Base-by-base conservation (phyloP, 2,113 vertebrate genomes). In the Zosterops japonicus region DNA sequence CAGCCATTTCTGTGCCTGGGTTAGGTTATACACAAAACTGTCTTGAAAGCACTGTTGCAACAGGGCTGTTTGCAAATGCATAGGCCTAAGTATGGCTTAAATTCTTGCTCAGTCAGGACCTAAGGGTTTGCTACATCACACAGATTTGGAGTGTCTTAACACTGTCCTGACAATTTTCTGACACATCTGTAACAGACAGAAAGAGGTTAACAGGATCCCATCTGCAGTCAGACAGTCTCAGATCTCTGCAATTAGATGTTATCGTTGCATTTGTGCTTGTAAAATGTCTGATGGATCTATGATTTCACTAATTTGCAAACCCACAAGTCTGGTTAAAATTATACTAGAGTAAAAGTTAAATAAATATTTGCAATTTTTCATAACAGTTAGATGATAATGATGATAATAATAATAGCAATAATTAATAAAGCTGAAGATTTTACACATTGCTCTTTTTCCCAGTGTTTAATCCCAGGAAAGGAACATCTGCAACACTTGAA, bases 301-400 rank as follows among this genome's bases (percentile, higher is more conserved):
- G 78, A 95, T 95, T 96, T 95, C 94, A 95, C 93, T 84, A 75
- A 94, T 95, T 93, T 93, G 63, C 83, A 96, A 93, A 74, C 82
- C 68, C 55, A 41, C 78, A 91, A 91, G 75, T 60, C 77, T 93
- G 57, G 56, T 85, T 94, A 71, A 95, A 95, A 93, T 91, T 91
- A 75, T 55, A 56, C 39, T 25, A 17, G 42, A 67, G 25, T 76
- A 89, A 85, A 88, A 91, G 59, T 49, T 87, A 61, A 88, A 92
- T 75, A 96, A 86, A 90, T 87, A 85, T 83, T 91, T 91, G 42
- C 56, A 65, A 83, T 90, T 80, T 83, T 90, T 61, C 56, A 47
- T 71, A 95, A 86, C 35, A 56, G 59, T 81, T 74, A 87, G 61
- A 81, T 91, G 9, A 67, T 52, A 4, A 33, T 61, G 15, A 71